Conservation (phyloP, 2,113 vertebrate genomes). For the Albula goreensis region DNA sequence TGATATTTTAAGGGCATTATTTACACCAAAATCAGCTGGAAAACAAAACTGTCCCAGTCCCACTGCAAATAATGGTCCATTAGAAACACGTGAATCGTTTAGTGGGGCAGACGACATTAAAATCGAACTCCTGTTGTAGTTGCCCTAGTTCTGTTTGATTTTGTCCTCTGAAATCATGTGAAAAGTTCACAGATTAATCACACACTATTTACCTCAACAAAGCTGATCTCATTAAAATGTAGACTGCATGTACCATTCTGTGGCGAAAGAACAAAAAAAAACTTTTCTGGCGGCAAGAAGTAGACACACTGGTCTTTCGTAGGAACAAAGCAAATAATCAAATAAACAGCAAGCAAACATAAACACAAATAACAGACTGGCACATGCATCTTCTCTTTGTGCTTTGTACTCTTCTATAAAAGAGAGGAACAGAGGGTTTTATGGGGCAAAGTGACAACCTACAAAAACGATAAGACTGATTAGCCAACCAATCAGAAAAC, state of each 20-base stretch:
- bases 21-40: neutral
- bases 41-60: neutral
- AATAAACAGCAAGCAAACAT: neutral
- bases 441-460: constrained; percentile 20
- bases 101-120: neutral
- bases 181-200: constrained; percentile 26
- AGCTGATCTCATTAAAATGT: constrained; percentile 30
- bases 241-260: constrained; percentile 24
- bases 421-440: constrained; percentile 21
- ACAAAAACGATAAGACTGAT: constrained; percentile 10
- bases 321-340: constrained; percentile 3
- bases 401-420: constrained; percentile 1
- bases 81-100: neutral
- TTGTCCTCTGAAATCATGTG: constrained; percentile 9
- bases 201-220: constrained; percentile 27
- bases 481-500: constrained; percentile 24
- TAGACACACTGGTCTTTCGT: neutral
- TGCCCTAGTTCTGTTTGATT: constrained; percentile 32
- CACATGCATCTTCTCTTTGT: constrained; percentile 29
- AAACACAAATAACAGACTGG: constrained; percentile 23
- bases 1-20: neutral
- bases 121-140: neutral
- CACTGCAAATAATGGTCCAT: neutral
- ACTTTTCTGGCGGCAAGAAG: constrained; percentile 3
- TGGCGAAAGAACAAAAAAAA: constrained; percentile 17